phyloP scores from a whole-genome alignment of 2,888 invertebrate genomes.

The Eueremaeus valkanovi region DNA sequence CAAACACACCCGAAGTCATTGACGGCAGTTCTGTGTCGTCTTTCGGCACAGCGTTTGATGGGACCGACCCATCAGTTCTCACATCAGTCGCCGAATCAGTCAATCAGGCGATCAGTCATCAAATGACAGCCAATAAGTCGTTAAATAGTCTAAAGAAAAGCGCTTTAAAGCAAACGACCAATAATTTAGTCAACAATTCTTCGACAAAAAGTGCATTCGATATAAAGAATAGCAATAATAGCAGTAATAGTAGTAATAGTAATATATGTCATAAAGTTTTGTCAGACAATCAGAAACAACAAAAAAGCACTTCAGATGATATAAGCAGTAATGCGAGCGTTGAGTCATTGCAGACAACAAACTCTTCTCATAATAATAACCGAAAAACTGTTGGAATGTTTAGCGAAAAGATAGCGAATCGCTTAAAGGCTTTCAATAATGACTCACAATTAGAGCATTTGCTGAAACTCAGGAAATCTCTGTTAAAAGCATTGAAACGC shows the following conservation, averaged over 20 bases:
- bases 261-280: neutral
- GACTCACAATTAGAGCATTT: conserved; percentile 49
- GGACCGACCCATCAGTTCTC: neutral
- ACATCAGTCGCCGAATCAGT: neutral
- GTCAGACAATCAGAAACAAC: neutral
- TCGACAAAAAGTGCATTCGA: neutral
- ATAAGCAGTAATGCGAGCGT: neutral
- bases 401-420: conserved; percentile 17
- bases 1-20: conserved; percentile 42
- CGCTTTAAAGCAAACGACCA: neutral
- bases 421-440: conserved; percentile 24
- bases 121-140: conserved; percentile 13
- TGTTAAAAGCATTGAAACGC: conserved; percentile 50
- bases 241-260: neutral
- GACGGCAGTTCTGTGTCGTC: conserved; percentile 22
- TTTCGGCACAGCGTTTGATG: neutral
- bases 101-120: conserved; percentile 11
- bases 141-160: neutral
- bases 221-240: too few relatives aligned
- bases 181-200: neutral
- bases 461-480: conserved; percentile 49
- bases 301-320: neutral
- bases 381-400: conserved; percentile 23
- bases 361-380: neutral
- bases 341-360: neutral